Percentiles rank a stretch among this genome's conserved stretches.
These are phyloP conservation scores for Seira ritae DNA, from an alignment of 2,888 invertebrate species.

Conservation along the genomic window DNA sequence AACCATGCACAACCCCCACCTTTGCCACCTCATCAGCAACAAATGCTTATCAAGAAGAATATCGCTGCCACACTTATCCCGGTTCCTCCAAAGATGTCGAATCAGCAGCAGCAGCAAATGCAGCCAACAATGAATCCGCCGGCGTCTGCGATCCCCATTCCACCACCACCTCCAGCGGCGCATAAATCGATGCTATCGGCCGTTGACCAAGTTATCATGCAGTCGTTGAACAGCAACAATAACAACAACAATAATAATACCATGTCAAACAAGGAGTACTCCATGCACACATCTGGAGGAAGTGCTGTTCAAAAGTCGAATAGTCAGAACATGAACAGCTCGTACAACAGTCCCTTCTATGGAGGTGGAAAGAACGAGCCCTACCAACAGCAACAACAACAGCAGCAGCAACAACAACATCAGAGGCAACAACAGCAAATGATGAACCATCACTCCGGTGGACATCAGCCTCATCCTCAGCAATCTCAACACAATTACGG, in stretches of 20 bases:
- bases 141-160: conserved; percentile 55
- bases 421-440: conserved; percentile 50
- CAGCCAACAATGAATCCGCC: conserved; percentile 40
- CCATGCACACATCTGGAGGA: conserved; percentile 20
- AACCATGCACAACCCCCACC: conserved; percentile 40
- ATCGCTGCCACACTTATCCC: conserved; percentile 52
- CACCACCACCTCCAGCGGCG: conserved; percentile 57
- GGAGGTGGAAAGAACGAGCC: conserved; percentile 29
- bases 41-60: conserved; percentile 49
- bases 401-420: conserved; percentile 26
- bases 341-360: conserved; percentile 38
- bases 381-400: conserved; percentile 53
- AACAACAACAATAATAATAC: conserved; percentile 47
- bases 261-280: conserved; percentile 36
- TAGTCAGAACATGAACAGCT: conserved; percentile 10
- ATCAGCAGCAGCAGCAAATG: conserved; percentile 36
- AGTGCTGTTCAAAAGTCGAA: conserved; percentile 9
- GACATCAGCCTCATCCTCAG: conserved; percentile 30
- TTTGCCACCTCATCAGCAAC: conserved; percentile 49
- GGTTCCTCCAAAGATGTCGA: conserved; percentile 35
- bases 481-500: conserved; percentile 40
- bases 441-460: conserved; percentile 31
- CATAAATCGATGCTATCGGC: conserved; percentile 64
- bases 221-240: conserved; percentile 65
- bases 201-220: conserved; percentile 69